phyloP scores from a whole-genome alignment of 2,113 vertebrate species.

The Oncorhynchus clarkii region DNA sequence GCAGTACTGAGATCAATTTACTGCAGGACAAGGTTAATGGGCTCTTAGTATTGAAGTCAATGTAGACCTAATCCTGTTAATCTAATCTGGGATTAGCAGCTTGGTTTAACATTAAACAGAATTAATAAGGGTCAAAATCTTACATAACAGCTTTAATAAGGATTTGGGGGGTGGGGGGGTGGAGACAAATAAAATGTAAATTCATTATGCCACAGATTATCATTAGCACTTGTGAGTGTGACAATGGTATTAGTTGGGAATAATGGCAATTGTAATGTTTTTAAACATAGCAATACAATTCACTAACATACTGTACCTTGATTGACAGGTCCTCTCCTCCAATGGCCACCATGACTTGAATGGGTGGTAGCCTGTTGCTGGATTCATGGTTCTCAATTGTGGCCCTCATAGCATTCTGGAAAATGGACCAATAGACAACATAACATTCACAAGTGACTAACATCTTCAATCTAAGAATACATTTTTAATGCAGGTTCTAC shows the following conservation, averaged over 20 bases:
- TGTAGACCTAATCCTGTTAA: constrained; percentile 3
- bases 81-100: constrained; percentile 35
- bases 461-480: background rate
- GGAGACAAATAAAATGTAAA: background rate
- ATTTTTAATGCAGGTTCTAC: background rate
- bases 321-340: constrained; percentile 91
- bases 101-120: background rate
- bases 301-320: constrained; percentile 70
- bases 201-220: background rate
- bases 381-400: constrained; percentile 86
- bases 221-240: background rate
- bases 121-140: constrained; percentile 17
- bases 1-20: constrained; percentile 10
- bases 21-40: constrained; percentile 3
- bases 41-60: constrained; percentile 13
- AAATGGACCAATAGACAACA: background rate
- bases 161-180: background rate
- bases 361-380: constrained; percentile 76
- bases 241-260: background rate
- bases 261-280: too few relatives aligned
- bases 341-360: constrained; percentile 85
- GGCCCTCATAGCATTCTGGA: constrained; percentile 93
- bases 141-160: constrained; percentile 24
- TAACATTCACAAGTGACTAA: background rate
- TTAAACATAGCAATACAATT: background rate